Evolutionary conservation across 2,797 vertebrate species (phyloP).

Genomic region (Cirrhinus mrigala): DNA sequence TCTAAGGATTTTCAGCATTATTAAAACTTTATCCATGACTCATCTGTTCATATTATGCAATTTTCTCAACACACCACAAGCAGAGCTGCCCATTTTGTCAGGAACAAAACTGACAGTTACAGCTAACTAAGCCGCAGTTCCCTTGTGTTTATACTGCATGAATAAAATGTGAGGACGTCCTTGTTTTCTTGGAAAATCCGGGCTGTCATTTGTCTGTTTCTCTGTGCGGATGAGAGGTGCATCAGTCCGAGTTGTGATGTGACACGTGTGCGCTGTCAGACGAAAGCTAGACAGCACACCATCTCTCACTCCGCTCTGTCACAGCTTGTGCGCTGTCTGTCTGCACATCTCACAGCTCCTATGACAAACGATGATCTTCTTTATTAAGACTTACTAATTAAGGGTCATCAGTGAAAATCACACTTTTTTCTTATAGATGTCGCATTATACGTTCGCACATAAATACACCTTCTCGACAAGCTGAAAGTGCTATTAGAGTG

Average conservation of each 20-base stretch:
- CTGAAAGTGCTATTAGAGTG: conserved; percentile 53
- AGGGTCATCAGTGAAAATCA: conserved; percentile 7
- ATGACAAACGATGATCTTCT: conserved; percentile 6
- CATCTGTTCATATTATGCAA: conserved; percentile 6
- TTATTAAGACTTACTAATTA: conserved; percentile 4
- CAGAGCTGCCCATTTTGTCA: conserved; percentile 13
- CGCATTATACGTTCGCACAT: background rate
- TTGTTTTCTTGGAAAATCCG: conserved; percentile 41
- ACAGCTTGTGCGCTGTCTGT: conserved; percentile 14
- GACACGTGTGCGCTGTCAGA: conserved; percentile 31
- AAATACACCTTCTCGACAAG: background rate
- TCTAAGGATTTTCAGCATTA: background rate
- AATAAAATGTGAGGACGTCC: conserved; percentile 48
- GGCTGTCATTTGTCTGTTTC: conserved; percentile 56
- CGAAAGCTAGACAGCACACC: conserved; percentile 18
- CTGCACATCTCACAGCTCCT: background rate
- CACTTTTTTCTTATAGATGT: background rate
- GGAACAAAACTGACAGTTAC: conserved; percentile 23
- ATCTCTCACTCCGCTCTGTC: conserved; percentile 21
- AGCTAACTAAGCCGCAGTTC: conserved; percentile 43
- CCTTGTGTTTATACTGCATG: conserved; percentile 34
- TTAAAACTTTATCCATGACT: background rate
- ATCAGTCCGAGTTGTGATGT: conserved; percentile 34
- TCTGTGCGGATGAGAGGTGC: conserved; percentile 47
- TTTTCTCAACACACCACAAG: conserved; percentile 1